Percentiles rank a stretch among this genome's conserved stretches.
These are phyloP conservation scores for Troides aeacus DNA, from an alignment of 2,888 invertebrate species.

Conservation along the genomic window DNA sequence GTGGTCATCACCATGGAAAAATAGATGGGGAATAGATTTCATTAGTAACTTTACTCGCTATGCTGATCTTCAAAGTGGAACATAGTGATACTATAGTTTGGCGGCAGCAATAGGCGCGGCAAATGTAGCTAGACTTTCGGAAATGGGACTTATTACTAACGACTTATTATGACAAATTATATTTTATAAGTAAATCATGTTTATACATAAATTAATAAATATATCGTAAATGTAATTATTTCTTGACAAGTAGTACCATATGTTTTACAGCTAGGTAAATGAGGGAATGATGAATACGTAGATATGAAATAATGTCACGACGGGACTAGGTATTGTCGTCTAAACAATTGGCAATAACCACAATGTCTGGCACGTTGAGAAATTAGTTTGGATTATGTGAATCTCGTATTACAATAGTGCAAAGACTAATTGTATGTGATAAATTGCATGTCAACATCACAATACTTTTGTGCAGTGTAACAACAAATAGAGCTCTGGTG, in stretches of 20 bases:
- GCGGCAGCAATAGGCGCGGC: too few relatives aligned
- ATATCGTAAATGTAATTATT: background rate
- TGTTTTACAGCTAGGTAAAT: background rate
- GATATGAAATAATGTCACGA: conserved; percentile 16
- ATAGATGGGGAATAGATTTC: too few relatives aligned
- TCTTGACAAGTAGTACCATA: background rate
- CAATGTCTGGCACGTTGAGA: conserved; percentile 41
- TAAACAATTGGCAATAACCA: conserved; percentile 33
- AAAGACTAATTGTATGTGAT: conserved; percentile 44
- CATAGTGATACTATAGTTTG: too few relatives aligned
- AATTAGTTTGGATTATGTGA: conserved; percentile 41
- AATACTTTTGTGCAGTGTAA: conserved; percentile 24
- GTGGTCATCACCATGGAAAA: too few relatives aligned
- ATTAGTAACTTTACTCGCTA: too few relatives aligned
- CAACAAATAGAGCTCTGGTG: conserved; percentile 43
- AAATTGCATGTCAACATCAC: conserved; percentile 38
- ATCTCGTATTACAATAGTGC: conserved; percentile 42
- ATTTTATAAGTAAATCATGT: background rate
- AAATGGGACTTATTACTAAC: too few relatives aligned
- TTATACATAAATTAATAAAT: background rate
- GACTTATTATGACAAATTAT: too few relatives aligned
- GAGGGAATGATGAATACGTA: background rate
- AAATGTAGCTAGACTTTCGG: too few relatives aligned
- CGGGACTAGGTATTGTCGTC: conserved; percentile 14
- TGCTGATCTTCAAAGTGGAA: too few relatives aligned